Conservation (phyloP, 1,140 invertebrate species). For the Mactra quadrangularis region DNA sequence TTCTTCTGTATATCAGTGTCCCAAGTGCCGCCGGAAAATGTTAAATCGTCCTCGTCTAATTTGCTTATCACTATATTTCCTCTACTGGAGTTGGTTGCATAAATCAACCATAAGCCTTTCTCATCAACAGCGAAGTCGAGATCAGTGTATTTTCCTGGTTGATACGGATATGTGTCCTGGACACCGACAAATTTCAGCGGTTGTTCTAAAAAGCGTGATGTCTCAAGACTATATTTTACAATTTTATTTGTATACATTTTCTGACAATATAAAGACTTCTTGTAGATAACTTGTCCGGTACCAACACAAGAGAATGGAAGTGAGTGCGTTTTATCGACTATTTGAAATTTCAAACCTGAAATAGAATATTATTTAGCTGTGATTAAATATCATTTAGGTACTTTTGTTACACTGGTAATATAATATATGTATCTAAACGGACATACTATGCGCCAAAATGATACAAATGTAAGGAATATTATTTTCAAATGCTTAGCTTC, state of each 20-base stretch:
- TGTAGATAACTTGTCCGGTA: slow-evolving; percentile 77
- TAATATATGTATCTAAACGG: too few relatives aligned
- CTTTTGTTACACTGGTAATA: slow-evolving; percentile 1
- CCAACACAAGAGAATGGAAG: slow-evolving; percentile 78
- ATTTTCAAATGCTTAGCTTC: too few relatives aligned
- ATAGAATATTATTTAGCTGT: too few relatives aligned
- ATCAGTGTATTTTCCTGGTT: slow-evolving; percentile 72
- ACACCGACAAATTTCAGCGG: slow-evolving; percentile 68
- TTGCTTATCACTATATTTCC: slow-evolving; percentile 78
- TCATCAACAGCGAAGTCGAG: slow-evolving; percentile 80
- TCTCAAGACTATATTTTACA: slow-evolving; percentile 74
- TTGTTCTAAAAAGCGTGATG: slow-evolving; percentile 65
- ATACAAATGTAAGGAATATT: too few relatives aligned
- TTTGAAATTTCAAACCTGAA: slow-evolving; percentile 58
- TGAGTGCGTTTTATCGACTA: slow-evolving; percentile 58
- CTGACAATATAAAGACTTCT: slow-evolving; percentile 74
- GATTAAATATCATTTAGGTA: too few relatives aligned
- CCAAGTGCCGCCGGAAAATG: slow-evolving; percentile 75
- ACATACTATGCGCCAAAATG: too few relatives aligned
- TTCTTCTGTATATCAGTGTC: slow-evolving; percentile 74
- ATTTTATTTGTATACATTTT: slow-evolving; percentile 73
- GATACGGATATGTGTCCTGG: slow-evolving; percentile 75
- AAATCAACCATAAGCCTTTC: slow-evolving; percentile 77
- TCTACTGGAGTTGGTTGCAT: slow-evolving; percentile 70
- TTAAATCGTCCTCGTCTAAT: slow-evolving; percentile 71